phyloP scores from a whole-genome alignment of 2,888 invertebrate species.

The Heliconius ethilla region DNA sequence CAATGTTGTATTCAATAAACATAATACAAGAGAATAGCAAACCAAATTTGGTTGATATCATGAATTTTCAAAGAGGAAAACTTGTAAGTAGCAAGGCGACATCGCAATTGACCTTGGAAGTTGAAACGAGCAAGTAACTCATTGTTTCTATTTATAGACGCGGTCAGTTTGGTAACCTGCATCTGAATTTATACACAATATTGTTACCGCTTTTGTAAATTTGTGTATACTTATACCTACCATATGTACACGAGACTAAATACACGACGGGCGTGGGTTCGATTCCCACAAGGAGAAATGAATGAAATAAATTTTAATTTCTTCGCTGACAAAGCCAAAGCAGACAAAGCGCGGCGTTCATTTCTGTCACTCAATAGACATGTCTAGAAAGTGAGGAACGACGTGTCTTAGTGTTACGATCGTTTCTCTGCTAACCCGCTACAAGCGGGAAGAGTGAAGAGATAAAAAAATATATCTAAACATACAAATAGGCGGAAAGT shows the following conservation, averaged over 20 bases:
- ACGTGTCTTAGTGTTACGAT: too few species aligned
- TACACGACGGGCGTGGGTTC: too few species aligned
- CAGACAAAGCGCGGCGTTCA: too few species aligned
- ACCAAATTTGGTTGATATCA: constrained; percentile 2
- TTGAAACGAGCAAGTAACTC: constrained; percentile 32
- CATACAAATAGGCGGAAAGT: too few species aligned
- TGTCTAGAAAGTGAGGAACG: too few species aligned
- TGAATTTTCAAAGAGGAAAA: constrained; percentile 24
- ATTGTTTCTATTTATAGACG: constrained; percentile 37
- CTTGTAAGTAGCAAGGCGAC: not conserved
- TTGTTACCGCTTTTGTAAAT: not conserved
- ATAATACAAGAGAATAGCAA: not conserved
- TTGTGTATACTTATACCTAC: not conserved
- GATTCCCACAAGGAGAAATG: too few species aligned
- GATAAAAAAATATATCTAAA: too few species aligned
- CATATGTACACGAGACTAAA: not conserved
- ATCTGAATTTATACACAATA: not conserved
- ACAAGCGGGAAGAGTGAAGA: too few species aligned
- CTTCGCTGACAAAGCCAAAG: too few species aligned
- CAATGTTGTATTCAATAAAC: not conserved
- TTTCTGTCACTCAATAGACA: too few species aligned
- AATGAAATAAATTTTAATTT: too few species aligned
- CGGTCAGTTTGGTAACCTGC: constrained; percentile 29
- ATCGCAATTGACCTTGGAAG: constrained; percentile 30
- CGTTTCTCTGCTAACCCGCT: too few species aligned